Evolutionary conservation across 1,140 invertebrate genomes (phyloP).

Genomic region (Bombus superbus): DNA sequence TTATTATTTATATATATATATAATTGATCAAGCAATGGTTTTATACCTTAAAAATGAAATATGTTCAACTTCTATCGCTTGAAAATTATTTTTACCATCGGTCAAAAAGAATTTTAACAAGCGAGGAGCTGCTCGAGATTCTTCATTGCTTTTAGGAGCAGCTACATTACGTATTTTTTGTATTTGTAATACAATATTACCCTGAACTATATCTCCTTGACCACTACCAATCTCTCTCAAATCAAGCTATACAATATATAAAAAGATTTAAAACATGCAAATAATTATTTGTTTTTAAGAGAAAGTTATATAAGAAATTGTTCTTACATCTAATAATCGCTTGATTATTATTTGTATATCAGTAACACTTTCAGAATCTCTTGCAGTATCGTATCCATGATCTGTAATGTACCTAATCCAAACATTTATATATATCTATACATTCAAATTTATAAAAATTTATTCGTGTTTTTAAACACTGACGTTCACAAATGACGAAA

Average conservation of each 20-base stretch:
- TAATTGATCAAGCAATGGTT: background rate
- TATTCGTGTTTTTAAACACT: conserved; percentile 52
- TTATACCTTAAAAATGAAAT: conserved; percentile 86
- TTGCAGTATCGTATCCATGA: conserved; percentile 86
- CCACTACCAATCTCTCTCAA: conserved; percentile 89
- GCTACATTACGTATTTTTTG: conserved; percentile 93
- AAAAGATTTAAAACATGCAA: conserved; percentile 19
- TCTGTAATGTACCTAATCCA: conserved; percentile 87
- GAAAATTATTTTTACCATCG: conserved; percentile 91
- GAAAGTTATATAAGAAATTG: conserved; percentile 1
- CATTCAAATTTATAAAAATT: conserved; percentile 57
- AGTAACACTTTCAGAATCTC: conserved; percentile 86
- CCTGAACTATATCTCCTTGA: conserved; percentile 85
- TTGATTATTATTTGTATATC: conserved; percentile 86
- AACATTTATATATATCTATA: conserved; percentile 60
- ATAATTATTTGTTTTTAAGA: background rate
- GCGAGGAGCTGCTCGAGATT: conserved; percentile 90
- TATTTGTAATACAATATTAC: conserved; percentile 92
- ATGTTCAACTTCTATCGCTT: conserved; percentile 89
- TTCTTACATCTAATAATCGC: conserved; percentile 90
- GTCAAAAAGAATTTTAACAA: conserved; percentile 92
- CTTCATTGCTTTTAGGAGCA: conserved; percentile 95
- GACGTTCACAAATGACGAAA: conserved; percentile 54
- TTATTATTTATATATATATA: background rate
- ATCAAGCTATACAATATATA: conserved; percentile 86